Conservation (phyloP, 2,113 vertebrate species). For the Monopterus albus region DNA sequence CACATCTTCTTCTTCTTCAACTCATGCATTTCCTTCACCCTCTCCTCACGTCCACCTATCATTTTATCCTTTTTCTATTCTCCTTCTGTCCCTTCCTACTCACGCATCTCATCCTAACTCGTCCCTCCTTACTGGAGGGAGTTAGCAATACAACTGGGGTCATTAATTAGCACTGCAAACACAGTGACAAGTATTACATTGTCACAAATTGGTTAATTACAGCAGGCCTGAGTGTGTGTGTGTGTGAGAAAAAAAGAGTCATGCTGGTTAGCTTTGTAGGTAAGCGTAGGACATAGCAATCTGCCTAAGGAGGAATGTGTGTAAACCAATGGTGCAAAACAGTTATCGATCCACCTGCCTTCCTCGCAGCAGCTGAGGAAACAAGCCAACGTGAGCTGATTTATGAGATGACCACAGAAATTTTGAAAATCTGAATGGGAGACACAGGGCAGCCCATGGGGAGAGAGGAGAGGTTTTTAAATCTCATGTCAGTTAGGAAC, state of each 20-base stretch:
- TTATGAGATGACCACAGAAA: conserved; percentile 57
- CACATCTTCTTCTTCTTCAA: not conserved
- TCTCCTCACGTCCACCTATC: not conserved
- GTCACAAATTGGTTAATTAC: conserved; percentile 86
- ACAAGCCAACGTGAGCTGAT: conserved; percentile 70
- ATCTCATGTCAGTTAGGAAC: conserved; percentile 26
- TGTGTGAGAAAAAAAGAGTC: not conserved
- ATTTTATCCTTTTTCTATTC: not conserved
- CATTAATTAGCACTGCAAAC: conserved; percentile 80
- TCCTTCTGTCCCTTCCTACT: conserved; percentile 9
- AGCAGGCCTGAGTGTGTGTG: not conserved
- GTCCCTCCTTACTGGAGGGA: conserved; percentile 44
- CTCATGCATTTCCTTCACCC: not conserved
- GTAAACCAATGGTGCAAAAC: conserved; percentile 74
- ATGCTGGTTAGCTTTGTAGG: conserved; percentile 35
- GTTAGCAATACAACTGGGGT: conserved; percentile 73
- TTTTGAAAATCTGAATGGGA: conserved; percentile 20
- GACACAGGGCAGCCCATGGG: not conserved
- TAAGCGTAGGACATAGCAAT: conserved; percentile 35
- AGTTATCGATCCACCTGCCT: conserved; percentile 80
- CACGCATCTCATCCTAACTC: conserved; percentile 7
- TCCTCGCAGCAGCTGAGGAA: conserved; percentile 73
- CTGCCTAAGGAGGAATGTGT: conserved; percentile 76
- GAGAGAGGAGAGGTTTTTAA: conserved; percentile 1
- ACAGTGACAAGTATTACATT: conserved; percentile 81